Percentiles rank a stretch among this genome's conserved stretches.
Conservation (phyloP, 2,797 vertebrate genomes). For the Morelia viridis region DNA sequence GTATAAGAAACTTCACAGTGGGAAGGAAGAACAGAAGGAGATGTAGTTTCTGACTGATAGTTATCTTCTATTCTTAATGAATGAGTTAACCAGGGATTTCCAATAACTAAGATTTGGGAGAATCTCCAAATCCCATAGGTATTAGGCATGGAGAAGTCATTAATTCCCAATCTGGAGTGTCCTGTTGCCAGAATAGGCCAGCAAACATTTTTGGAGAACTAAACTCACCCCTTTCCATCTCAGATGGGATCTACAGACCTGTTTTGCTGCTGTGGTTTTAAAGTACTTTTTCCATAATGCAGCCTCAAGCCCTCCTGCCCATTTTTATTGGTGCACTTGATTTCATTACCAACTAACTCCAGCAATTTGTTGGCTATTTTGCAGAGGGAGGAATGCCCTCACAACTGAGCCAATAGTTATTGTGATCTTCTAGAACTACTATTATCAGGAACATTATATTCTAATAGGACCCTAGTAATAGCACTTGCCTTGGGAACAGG, state of each 20-base stretch:
- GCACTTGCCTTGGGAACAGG: neutral
- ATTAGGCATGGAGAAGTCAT: neutral
- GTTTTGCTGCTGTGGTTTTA: neutral
- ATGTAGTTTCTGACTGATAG: neutral
- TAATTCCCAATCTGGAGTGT: neutral
- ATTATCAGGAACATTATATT: neutral
- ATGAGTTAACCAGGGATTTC: neutral
- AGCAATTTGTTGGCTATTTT: neutral
- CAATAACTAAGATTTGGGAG: neutral
- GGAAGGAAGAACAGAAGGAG: neutral
- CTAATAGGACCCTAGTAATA: neutral
- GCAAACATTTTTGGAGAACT: neutral
- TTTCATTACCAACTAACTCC: neutral
- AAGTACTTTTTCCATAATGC: neutral
- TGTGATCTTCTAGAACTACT: neutral
- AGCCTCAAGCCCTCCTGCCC: neutral
- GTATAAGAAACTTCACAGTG: neutral
- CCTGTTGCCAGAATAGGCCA: neutral
- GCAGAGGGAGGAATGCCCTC: neutral
- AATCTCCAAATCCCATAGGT: neutral
- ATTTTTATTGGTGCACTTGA: neutral
- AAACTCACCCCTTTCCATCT: neutral
- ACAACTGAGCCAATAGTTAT: neutral
- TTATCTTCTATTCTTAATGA: neutral
- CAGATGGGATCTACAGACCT: neutral